A percentile compares a stretch with the other conserved stretches of the same genome.
Conservation (phyloP, 2,113 vertebrate genomes). For the Varanus komodoensis region DNA sequence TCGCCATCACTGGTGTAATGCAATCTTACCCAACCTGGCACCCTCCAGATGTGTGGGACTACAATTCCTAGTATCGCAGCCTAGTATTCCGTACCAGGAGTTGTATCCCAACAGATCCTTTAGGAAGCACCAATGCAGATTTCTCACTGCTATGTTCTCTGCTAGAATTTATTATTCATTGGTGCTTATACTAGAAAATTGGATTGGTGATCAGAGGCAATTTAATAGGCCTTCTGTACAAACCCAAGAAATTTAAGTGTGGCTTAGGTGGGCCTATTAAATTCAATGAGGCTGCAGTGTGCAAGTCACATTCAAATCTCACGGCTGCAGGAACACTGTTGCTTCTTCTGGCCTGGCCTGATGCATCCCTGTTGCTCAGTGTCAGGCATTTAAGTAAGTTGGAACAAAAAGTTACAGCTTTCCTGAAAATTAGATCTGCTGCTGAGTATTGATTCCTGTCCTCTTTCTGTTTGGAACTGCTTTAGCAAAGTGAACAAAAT, state of each 20-base stretch:
- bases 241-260: background rate
- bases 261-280: background rate
- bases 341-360: background rate
- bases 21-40: no score
- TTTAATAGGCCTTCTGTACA: background rate
- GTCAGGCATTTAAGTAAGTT: background rate
- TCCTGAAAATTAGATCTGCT: background rate
- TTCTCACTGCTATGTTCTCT: background rate
- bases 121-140: background rate
- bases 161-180: background rate
- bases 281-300: background rate
- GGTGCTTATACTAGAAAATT: background rate
- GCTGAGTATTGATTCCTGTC: constrained; percentile 9
- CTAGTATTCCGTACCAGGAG: no score
- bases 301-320: background rate
- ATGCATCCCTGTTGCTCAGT: background rate
- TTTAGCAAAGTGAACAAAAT: background rate
- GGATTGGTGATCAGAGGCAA: background rate
- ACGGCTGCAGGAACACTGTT: background rate
- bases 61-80: no score
- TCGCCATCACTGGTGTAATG: no score
- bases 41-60: no score
- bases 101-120: no score
- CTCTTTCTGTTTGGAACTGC: background rate
- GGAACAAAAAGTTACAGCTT: background rate